Evolutionary conservation across 2,113 vertebrate species (phyloP).

Genomic region (Esox niger): DNA sequence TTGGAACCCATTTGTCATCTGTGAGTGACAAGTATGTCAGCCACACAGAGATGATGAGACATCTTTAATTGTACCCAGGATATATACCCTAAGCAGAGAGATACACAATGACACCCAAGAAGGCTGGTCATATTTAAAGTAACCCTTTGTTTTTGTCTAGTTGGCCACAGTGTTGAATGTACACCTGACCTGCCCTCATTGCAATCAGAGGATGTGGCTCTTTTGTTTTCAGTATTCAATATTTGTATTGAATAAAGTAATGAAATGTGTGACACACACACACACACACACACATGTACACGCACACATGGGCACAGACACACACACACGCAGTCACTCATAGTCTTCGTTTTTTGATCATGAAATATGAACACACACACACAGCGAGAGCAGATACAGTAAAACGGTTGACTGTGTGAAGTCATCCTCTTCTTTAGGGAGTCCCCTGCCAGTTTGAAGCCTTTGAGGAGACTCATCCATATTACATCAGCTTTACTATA

Average conservation of each 20-base stretch:
- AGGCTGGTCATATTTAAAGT: conserved; percentile 24
- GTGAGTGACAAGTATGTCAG: no score
- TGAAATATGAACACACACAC: background rate
- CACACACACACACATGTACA: conserved; percentile 17
- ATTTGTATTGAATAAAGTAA: no score
- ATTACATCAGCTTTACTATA: conserved; percentile 60
- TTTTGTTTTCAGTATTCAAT: no score
- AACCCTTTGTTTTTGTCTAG: no score
- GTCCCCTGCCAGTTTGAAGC: conserved; percentile 50
- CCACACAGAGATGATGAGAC: background rate
- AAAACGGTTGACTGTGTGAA: conserved; percentile 43
- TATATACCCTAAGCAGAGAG: background rate
- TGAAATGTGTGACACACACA: conserved; percentile 11
- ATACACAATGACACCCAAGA: background rate
- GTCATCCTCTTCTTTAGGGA: conserved; percentile 26
- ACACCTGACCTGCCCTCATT: background rate
- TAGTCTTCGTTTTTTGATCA: no score
- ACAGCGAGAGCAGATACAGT: conserved; percentile 34
- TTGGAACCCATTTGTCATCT: no score
- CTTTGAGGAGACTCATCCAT: conserved; percentile 64
- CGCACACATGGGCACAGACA: conserved; percentile 31
- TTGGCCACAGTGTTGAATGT: background rate
- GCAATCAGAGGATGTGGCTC: no score
- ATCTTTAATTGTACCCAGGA: background rate
- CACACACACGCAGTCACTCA: background rate